Evolutionary conservation across 2,113 vertebrate genomes (phyloP), one percentile per base, ranked within the genome.

Genomic region (Rhabdomys dilectus): DNA sequence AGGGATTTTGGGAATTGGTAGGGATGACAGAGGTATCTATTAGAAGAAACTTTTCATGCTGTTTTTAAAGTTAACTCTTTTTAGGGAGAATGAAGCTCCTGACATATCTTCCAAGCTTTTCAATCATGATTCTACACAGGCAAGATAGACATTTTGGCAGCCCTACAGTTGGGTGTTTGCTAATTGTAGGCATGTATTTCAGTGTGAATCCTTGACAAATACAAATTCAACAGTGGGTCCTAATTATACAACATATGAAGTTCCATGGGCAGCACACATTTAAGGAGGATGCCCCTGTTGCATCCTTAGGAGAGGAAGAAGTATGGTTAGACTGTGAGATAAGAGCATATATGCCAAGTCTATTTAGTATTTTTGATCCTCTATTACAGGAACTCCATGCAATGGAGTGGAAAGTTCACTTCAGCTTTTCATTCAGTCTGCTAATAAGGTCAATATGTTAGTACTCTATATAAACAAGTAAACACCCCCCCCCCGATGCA

Each of bases 401-500:
- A 89, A 96, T 10, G 72, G 62, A 80, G 22, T 93, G 80, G 77
- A 66, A 96, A 95, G 93, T 64, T 76, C n/a, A 82, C 62, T 91
- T 84, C 81, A 96, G 22, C 26, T 48, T 82, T 96, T 94, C 39
- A 53, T 76, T 94, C 58, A 89, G 15, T 86, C 68, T 95, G 56
- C 70, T 96, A 96, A 97, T 85, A 42, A 96, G 76, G n/a, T 16
- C 56, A 95, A 86, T 88, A 84, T 78, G 78, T 88, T 51, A 89
- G 36, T 15, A 72, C 58, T 94, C 66, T 31, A 88, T 45, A 91
- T 94, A 96, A 96, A 88, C 89, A 95, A 88, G 82, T 42, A 66
- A 70, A 76, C 22, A 56, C 42, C 34, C 5, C 29, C 39, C 36
- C 39, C 70, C 68, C 58, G 58, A 91, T 68, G 62, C 88, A 76